These are phyloP conservation scores for Solenopsis fugax DNA, from an alignment of 1,140 invertebrate species.

Conservation along the genomic window DNA sequence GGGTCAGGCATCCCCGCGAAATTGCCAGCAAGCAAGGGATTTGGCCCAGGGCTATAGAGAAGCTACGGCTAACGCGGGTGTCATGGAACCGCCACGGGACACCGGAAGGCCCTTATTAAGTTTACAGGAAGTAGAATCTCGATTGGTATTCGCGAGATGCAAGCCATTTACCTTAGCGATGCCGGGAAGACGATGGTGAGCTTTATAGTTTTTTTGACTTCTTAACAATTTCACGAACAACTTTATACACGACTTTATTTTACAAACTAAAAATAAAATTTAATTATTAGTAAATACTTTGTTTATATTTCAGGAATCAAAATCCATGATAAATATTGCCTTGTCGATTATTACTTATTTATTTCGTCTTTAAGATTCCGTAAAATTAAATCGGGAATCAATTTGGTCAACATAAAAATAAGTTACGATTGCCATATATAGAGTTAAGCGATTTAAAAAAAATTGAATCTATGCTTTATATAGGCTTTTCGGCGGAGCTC, in stretches of 20 bases:
- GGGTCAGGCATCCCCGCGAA: constrained; percentile 82
- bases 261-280: background rate
- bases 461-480: background rate
- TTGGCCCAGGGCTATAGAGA: constrained; percentile 89
- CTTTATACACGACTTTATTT: background rate
- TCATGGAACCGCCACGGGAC: constrained; percentile 94
- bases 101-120: constrained; percentile 91
- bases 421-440: background rate
- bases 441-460: background rate
- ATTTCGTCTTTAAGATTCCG: background rate
- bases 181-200: constrained; percentile 92
- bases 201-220: constrained; percentile 13
- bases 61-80: constrained; percentile 92
- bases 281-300: background rate
- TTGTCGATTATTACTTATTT: background rate
- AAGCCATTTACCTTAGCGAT: constrained; percentile 94
- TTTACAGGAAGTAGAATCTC: constrained; percentile 93
- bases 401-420: background rate
- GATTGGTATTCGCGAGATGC: constrained; percentile 94
- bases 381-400: background rate
- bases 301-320: background rate
- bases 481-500: constrained; percentile 93
- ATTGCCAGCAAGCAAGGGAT: constrained; percentile 83
- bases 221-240: background rate
- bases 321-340: background rate